Evolutionary conservation across 35 echinoderm and acorn worm species (phyloP), one percentile per base, ranked within the genome.

Genomic region (Heliocidaris tuberculata): DNA sequence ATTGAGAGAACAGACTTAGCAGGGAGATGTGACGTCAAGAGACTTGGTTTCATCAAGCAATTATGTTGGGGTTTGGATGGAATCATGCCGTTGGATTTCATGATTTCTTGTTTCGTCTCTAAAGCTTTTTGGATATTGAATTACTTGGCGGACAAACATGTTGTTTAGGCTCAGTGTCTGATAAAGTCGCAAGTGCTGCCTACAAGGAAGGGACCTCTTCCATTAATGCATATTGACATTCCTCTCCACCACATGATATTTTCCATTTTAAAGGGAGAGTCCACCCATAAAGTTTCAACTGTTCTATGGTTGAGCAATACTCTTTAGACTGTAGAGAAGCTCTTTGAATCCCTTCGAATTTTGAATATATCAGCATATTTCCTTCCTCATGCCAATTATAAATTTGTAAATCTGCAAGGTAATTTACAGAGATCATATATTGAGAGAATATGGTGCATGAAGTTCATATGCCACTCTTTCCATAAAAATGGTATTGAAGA

Each of bases 41-140:
- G 65, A n/a, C 65, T 78, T n/a, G 65, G 65, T 78, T 78, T 78
- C 65, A 78, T 78, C 65, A 78, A 78, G 65, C 65, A 78, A 78
- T 78, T 78, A 78, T 21, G 21, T 21, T 78, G 19, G 65, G 65
- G 21, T 78, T 21, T 78, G 65, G 65, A 78, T 78, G 7, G 65
- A 78, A 78, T 78, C 15, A 78, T 78, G 65, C 65, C 3, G 65
- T 78, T 21, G 65, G 65, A 78, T 78, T 78, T 78, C 65, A 78
- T 78, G 27, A 78, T 78, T 78, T 78, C 65, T 78, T 78, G 65
- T 78, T 78, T 78, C 65, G 65, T 78, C 65, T 78, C 65, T 78
- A 78, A 78, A 78, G 65, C 65, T 78, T 78, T 78, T 78, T 78
- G 65, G 65, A 78, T 78, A 78, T 78, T 78, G 17, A 78, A 78